Evolutionary conservation across 2,113 vertebrate genomes (phyloP).

Genomic region (Aplodontia rufa): DNA sequence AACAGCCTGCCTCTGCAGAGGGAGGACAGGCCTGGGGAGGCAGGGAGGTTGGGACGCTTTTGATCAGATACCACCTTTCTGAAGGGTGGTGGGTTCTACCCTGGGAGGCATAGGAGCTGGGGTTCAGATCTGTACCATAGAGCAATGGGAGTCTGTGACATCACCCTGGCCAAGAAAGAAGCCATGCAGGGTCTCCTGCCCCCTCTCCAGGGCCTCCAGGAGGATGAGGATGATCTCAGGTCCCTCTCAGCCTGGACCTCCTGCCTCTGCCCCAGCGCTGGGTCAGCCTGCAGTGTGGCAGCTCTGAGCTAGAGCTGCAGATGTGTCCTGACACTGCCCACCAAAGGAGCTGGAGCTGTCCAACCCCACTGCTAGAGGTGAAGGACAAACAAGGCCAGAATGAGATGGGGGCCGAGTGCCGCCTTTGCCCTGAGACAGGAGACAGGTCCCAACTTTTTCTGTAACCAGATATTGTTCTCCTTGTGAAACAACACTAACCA

Average conservation of each 20-base stretch:
- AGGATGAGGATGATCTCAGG: too few species aligned
- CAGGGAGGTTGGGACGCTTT: too few species aligned
- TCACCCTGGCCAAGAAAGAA: too few species aligned
- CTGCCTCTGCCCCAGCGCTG: too few species aligned
- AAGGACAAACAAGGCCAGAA: too few species aligned
- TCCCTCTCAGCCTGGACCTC: neutral
- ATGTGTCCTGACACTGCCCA: fast-evolving
- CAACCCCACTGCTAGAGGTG: fast-evolving
- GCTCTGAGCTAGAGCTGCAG: neutral
- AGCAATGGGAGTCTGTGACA: neutral
- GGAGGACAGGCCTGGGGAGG: too few species aligned
- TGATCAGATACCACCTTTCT: too few species aligned
- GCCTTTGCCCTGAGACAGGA: fast-evolving
- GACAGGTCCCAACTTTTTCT: fast-evolving
- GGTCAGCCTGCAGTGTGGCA: neutral
- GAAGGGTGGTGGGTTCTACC: too few species aligned
- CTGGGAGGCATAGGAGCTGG: too few species aligned
- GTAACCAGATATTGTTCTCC: fast-evolving
- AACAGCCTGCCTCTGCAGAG: too few species aligned
- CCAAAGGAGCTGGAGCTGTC: fast-evolving
- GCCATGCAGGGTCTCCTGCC: too few species aligned
- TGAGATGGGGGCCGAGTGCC: fast-evolving
- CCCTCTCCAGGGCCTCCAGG: too few species aligned
- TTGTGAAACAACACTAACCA: fast-evolving
- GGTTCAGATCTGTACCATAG: neutral